Evolutionary conservation across 2,888 invertebrate species (phyloP).

Genomic region (Parnassius orleans): DNA sequence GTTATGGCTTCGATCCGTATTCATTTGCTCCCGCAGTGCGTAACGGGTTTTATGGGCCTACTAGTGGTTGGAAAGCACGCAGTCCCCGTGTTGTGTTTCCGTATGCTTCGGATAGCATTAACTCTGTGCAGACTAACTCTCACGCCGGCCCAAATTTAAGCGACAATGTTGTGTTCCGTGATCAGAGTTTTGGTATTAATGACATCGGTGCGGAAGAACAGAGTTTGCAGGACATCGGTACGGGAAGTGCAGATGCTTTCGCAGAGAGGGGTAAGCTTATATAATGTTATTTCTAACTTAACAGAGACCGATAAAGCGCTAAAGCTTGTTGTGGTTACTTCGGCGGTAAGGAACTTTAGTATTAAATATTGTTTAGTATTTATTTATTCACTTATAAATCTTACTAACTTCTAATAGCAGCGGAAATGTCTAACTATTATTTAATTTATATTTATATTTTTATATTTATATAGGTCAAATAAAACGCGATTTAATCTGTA

Average conservation of each 20-base stretch:
- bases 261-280: conserved; percentile 84
- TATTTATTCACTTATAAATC: background rate
- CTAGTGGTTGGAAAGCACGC: conserved; percentile 67
- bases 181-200: conserved; percentile 81
- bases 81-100: conserved; percentile 76
- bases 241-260: conserved; percentile 74
- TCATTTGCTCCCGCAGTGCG: conserved; percentile 56
- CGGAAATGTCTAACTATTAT: too few species aligned
- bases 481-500: too few species aligned
- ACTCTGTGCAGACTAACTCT: conserved; percentile 69
- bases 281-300: conserved; percentile 34
- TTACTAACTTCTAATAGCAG: too few species aligned
- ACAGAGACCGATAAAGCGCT: conserved; percentile 34
- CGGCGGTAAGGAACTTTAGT: background rate
- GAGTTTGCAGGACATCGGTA: conserved; percentile 83
- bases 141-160: conserved; percentile 60
- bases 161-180: conserved; percentile 79
- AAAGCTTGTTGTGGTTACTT: conserved; percentile 22
- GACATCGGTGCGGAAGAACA: conserved; percentile 81
- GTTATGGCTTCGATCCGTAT: conserved; percentile 58
- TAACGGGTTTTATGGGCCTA: conserved; percentile 53
- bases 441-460: too few species aligned
- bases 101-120: conserved; percentile 61
- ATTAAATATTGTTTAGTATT: background rate
- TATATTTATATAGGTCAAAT: too few species aligned